phyloP scores from a whole-genome alignment of 2,888 invertebrate species.

The Pyrrhia umbra region DNA sequence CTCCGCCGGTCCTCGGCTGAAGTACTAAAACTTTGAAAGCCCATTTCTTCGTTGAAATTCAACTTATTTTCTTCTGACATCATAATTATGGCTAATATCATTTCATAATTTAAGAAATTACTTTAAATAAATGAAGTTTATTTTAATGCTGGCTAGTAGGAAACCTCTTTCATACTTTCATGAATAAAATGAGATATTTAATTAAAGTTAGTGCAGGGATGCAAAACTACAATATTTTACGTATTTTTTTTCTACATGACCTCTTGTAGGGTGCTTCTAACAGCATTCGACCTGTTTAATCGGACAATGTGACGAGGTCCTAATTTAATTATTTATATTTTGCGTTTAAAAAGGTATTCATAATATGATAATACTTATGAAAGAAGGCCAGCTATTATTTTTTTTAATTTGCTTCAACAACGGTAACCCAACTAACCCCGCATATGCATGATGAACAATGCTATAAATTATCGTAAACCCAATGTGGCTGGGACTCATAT shows the following conservation, averaged over 20 bases:
- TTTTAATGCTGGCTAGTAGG: neutral
- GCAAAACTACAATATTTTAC: too few relatives aligned
- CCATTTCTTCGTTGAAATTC: conserved; percentile 15
- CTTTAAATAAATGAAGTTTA: neutral
- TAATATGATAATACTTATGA: neutral
- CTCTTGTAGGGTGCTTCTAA: too few relatives aligned
- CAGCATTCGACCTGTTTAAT: too few relatives aligned
- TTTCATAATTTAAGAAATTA: conserved; percentile 13
- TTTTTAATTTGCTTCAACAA: conserved; percentile 31
- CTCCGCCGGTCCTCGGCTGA: neutral
- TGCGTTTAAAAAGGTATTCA: neutral
- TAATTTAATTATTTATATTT: too few relatives aligned
- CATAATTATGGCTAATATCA: neutral
- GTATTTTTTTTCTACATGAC: too few relatives aligned
- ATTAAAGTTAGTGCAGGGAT: too few relatives aligned
- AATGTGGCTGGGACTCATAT: conserved; percentile 63
- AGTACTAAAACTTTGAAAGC: conserved; percentile 33
- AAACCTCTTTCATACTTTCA: too few relatives aligned
- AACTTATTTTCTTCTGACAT: conserved; percentile 3
- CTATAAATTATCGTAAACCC: conserved; percentile 57
- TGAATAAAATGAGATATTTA: too few relatives aligned
- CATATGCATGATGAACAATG: conserved; percentile 54
- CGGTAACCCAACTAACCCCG: conserved; percentile 40
- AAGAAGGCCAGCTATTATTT: conserved; percentile 14
- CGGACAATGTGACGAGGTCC: too few relatives aligned